These are phyloP conservation scores for Apotomis capreana DNA, from an alignment of 2,888 invertebrate genomes.

Conservation along the genomic window DNA sequence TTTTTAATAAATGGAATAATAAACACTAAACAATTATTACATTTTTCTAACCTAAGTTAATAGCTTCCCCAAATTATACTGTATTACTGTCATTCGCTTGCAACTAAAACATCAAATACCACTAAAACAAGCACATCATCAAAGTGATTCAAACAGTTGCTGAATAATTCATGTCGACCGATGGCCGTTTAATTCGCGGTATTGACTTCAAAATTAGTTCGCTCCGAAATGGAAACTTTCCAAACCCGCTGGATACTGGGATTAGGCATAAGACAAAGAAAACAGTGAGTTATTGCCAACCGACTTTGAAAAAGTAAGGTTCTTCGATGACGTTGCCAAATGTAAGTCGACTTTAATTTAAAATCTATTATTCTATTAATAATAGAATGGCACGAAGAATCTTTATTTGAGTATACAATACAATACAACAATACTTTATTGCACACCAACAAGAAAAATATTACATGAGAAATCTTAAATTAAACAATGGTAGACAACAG, in stretches of 20 bases:
- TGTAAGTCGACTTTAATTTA: too few relatives aligned
- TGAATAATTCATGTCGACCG: constrained; percentile 41
- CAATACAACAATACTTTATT: too few relatives aligned
- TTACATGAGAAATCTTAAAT: too few relatives aligned
- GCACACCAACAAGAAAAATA: too few relatives aligned
- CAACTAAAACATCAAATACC: constrained; percentile 28
- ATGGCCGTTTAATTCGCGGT: constrained; percentile 41
- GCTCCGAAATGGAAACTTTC: constrained; percentile 30
- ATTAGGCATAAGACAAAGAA: constrained; percentile 11
- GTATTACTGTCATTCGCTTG: neutral
- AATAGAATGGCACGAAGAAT: too few relatives aligned
- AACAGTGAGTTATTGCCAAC: constrained; percentile 10
- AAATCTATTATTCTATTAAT: too few relatives aligned
- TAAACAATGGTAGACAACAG: too few relatives aligned
- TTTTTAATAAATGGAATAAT: too few relatives aligned
- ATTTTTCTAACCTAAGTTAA: constrained; percentile 5
- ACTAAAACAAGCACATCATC: constrained; percentile 34
- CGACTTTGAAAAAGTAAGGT: neutral
- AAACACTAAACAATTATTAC: neutral
- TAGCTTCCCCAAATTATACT: neutral
- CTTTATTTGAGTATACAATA: too few relatives aligned
- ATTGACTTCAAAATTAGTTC: constrained; percentile 40
- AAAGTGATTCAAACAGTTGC: constrained; percentile 24
- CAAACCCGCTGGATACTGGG: constrained; percentile 4
- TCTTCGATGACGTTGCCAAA: neutral